Evolutionary conservation across 2,797 vertebrate species (phyloP), one percentile per base, ranked within the genome.

Genomic region (Schizopygopsis pylzovi): DNA sequence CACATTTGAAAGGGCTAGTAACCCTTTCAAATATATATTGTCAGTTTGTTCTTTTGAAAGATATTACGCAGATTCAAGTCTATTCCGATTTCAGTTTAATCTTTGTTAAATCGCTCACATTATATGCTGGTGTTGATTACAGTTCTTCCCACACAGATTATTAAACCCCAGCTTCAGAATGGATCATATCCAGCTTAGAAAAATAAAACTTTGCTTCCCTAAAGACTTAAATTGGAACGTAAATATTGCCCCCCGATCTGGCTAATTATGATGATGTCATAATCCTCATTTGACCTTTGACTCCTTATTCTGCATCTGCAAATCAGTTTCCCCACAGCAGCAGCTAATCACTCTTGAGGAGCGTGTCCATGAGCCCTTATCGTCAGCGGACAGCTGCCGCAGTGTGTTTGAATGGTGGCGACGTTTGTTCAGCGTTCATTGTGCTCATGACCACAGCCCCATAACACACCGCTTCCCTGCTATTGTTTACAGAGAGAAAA

Each of bases 291-390:
- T 82, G 84, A 91, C 90, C 89, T 93, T 90, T 92, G 91, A 91
- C 89, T 88, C 88, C 82, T 41, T 78, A 90, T 87, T 91, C 87
- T 52, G 59, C 90, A 90, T 90, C 86, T 52, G 79, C 88, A 90
- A 89, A 89, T 92, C 88, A 82, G 84, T 78, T 83, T 63, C 82
- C 63, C 37, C 76, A 81, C 77, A 25, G 85, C 85, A 82, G 65
- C 78, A 85, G 81, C 90, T 87, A 91, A 90, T 90, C 85, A 85
- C 39, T 85, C 92, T 89, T 87, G 90, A 89, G 86, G 93, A 89
- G 93, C 93, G 91, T 94, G 93, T 94, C 94, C 94, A 92, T 88
- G 81, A 91, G 91, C 92, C 92, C 94, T 95, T 96, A 96, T 96
- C 95, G 91, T 90, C 87, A 88, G 92, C 90, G 92, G 92, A 92